phyloP scores from a whole-genome alignment of 2,113 vertebrate species.

The Epinephelus moara region DNA sequence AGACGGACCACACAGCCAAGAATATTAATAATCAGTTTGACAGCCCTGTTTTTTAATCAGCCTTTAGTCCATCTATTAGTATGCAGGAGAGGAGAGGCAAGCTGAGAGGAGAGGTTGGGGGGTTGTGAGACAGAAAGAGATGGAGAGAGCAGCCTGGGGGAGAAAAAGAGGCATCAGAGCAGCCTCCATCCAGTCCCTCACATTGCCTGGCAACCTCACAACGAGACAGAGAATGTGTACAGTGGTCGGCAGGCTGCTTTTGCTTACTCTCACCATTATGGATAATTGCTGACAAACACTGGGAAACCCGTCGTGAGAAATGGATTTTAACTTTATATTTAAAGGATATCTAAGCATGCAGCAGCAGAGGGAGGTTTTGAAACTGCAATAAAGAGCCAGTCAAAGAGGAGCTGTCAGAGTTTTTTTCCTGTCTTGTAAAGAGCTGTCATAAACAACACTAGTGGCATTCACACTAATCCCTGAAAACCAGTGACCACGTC shows the following conservation, averaged over 20 bases:
- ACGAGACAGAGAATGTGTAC: slow-evolving; percentile 74
- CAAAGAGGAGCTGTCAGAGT: slow-evolving; percentile 7
- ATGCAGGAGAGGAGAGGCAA: slow-evolving; percentile 74
- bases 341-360: background rate
- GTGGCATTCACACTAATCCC: slow-evolving; percentile 46
- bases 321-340: slow-evolving; percentile 24
- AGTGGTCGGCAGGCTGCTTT: slow-evolving; percentile 61
- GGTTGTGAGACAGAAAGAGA: slow-evolving; percentile 58
- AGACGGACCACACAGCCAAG: slow-evolving; percentile 20
- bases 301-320: slow-evolving; percentile 21
- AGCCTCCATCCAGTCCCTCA: slow-evolving; percentile 58
- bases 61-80: slow-evolving; percentile 74
- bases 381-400: slow-evolving; percentile 18
- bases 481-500: slow-evolving; percentile 11
- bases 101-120: slow-evolving; percentile 52
- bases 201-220: slow-evolving; percentile 81
- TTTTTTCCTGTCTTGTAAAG: slow-evolving; percentile 32
- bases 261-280: slow-evolving; percentile 56
- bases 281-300: slow-evolving; percentile 58
- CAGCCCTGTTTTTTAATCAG: slow-evolving; percentile 61
- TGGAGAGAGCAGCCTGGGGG: slow-evolving; percentile 39
- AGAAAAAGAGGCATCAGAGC: slow-evolving; percentile 47
- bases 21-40: slow-evolving; percentile 70
- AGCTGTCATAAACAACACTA: slow-evolving; percentile 44
- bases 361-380: background rate